Conservation (phyloP, 2,797 vertebrate species). For the Pampus argenteus region DNA sequence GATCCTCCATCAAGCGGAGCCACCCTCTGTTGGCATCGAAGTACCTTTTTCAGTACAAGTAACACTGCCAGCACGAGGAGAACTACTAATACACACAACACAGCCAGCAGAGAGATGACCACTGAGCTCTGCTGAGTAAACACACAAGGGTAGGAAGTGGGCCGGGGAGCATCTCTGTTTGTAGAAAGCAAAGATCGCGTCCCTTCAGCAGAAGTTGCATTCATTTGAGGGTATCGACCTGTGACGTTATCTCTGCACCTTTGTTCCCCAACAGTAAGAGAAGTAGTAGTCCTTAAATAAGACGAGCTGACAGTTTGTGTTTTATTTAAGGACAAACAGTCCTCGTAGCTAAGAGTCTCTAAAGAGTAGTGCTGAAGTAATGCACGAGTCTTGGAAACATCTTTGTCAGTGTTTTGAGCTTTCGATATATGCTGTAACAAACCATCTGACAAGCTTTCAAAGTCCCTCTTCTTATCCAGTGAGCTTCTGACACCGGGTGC, state of each 20-base stretch:
- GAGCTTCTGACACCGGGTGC: not conserved
- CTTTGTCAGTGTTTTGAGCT: not conserved
- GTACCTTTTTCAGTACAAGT: conserved; percentile 75
- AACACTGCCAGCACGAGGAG: conserved; percentile 76
- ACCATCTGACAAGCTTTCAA: conserved; percentile 5
- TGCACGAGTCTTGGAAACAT: conserved; percentile 21
- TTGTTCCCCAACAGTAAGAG: conserved; percentile 40
- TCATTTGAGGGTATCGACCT: conserved; percentile 28
- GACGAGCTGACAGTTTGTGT: conserved; percentile 49
- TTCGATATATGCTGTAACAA: conserved; percentile 18
- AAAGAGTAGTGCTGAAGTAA: conserved; percentile 65
- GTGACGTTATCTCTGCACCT: conserved; percentile 67
- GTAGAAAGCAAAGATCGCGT: conserved; percentile 50
- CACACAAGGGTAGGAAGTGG: conserved; percentile 22
- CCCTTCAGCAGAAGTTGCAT: conserved; percentile 44
- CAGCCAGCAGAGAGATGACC: conserved; percentile 72
- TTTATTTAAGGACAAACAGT: conserved; percentile 77
- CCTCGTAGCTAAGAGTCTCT: conserved; percentile 79
- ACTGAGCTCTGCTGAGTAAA: conserved; percentile 47
- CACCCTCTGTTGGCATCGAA: conserved; percentile 79
- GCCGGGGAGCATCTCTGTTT: conserved; percentile 52
- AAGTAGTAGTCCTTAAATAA: conserved; percentile 51
- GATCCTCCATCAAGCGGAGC: conserved; percentile 70
- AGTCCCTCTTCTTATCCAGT: conserved; percentile 11
- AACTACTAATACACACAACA: conserved; percentile 76